phyloP scores from a whole-genome alignment of 2,888 invertebrate genomes.

The Habrosyne pyritoides region DNA sequence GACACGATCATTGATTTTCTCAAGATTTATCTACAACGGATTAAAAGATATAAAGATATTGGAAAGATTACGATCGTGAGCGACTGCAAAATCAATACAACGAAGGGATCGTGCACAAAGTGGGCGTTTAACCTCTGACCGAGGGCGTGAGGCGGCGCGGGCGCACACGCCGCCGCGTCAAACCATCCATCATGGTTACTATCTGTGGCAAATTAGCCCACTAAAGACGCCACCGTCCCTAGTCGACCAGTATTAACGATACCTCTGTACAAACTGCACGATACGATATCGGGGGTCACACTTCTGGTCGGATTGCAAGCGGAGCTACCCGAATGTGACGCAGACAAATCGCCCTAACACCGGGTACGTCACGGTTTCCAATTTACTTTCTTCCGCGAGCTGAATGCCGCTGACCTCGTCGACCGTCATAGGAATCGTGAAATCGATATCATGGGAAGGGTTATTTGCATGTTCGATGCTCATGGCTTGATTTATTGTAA shows the following conservation, averaged over 20 bases:
- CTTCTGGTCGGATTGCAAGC: constrained; percentile 33
- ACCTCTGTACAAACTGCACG: constrained; percentile 20
- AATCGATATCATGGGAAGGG: constrained; percentile 57
- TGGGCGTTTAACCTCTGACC: constrained; percentile 79
- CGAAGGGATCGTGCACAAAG: constrained; percentile 75
- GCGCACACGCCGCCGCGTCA: constrained; percentile 68
- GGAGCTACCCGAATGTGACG: constrained; percentile 63
- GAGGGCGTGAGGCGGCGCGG: constrained; percentile 60
- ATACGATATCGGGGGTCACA: constrained; percentile 29
- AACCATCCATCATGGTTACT: constrained; percentile 73
- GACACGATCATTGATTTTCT: constrained; percentile 38
- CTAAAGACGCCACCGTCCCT: constrained; percentile 62
- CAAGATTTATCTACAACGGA: constrained; percentile 34
- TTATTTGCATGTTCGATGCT: constrained; percentile 54
- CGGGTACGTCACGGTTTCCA: constrained; percentile 68
- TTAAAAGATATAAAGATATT: constrained; percentile 54
- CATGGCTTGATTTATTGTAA: constrained; percentile 15
- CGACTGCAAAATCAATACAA: constrained; percentile 76
- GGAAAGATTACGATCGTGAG: constrained; percentile 64
- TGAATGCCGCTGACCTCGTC: constrained; percentile 58
- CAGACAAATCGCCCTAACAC: constrained; percentile 68
- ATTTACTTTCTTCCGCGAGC: constrained; percentile 68
- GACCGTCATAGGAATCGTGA: constrained; percentile 53
- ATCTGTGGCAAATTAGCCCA: constrained; percentile 75
- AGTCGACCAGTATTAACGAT: constrained; percentile 46